Percentiles rank a stretch among this genome's conserved stretches.
Evolutionary conservation across 2,113 vertebrate species (phyloP).

Genomic region (Eupsittula cactorum): DNA sequence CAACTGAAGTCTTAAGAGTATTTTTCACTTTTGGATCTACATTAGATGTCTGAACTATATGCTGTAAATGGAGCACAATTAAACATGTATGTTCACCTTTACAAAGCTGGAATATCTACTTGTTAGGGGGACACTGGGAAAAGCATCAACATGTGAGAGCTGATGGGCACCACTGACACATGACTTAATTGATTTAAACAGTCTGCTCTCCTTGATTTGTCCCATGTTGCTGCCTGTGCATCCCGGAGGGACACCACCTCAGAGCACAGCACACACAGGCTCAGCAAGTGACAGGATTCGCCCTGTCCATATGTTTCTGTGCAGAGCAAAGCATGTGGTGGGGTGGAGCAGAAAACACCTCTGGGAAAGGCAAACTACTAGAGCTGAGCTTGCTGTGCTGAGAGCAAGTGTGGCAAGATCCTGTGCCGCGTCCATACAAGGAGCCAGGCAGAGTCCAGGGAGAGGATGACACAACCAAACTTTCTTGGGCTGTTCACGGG

Average conservation of each 20-base stretch:
- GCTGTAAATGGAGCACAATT: rapidly evolving
- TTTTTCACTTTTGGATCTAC: neutral
- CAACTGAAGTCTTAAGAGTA: neutral
- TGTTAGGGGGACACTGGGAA: neutral
- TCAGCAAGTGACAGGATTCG: neutral
- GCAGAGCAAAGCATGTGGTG: neutral
- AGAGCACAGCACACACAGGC: neutral
- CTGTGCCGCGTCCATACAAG: neutral
- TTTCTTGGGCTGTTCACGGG: neutral
- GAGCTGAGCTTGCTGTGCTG: neutral
- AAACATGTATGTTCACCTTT: neutral
- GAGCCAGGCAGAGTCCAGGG: neutral
- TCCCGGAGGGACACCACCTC: neutral
- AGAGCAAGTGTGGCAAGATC: neutral
- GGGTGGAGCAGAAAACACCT: neutral
- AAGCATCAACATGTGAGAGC: neutral
- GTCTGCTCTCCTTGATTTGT: neutral
- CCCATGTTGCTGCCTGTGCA: neutral
- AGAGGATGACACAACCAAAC: neutral
- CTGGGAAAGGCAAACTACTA: neutral
- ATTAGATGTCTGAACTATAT: neutral
- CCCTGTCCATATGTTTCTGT: neutral
- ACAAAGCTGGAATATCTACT: neutral
- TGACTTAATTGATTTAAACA: neutral
- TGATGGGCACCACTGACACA: neutral